Evolutionary conservation across 2,888 invertebrate species (phyloP), one percentile per base, ranked within the genome.

Genomic region (Stegophylla sp.): DNA sequence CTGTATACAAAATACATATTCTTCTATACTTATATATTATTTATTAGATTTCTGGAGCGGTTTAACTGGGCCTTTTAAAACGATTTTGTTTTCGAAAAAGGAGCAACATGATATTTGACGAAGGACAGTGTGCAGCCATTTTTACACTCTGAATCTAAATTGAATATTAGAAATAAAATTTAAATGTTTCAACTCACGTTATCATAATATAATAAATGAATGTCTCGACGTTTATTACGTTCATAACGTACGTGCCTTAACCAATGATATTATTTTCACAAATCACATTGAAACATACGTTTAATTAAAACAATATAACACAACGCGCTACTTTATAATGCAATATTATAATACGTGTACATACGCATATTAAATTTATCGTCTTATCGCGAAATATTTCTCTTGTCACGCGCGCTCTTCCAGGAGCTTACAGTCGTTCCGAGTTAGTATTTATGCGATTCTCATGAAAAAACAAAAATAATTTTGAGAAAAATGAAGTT

Each of bases 141-240:
- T 34, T 34, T n/a, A 1, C n/a, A 9, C 51, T n/a, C 51, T 9
- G 7, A 17, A 51, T 51, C 51, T 20, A 5, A 51, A 51, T 51
- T 51, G 17, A 51, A 51, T 20, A 51, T 51, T 9, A 51, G 17
- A 51, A 51, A 51, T n/a, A 51, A 51, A 51, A 51, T n/a, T 5
- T 2, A 51, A 17, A n/a, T 7, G 51, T 20, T 20, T n/a, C 1
- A 20, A 34, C n/a, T n/a, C n/a, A n/a, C n/a, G n/a, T n/a, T n/a
- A n/a, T n/a, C n/a, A n/a, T n/a, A n/a, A 51, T 51, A 48, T 67
- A 7, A 66, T 66, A 17, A 48, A 67, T 67, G 13, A 48, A 67
- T 67, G 26, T 17, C 9, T 9, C 17, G 7, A 26, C 45, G 26
- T 67, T 26, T 67, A 48, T 67, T 48, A 28, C 48, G 48, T 43